Base-by-base conservation (phyloP, 2,797 vertebrate genomes). In the Synanceia verrucosa region DNA sequence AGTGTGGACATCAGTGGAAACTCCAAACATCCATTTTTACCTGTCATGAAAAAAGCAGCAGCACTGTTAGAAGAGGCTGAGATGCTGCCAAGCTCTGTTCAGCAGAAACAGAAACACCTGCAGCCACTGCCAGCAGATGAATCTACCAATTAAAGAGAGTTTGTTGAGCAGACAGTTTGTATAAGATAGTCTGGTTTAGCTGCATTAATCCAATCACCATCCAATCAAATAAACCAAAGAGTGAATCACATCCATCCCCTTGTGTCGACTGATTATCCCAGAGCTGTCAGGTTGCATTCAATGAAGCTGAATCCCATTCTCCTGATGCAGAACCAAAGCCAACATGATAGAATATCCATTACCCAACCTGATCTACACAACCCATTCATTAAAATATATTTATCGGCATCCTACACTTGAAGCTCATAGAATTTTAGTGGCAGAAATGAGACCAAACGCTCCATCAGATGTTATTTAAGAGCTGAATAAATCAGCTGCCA, bases 181-280 rank as follows among this genome's bases (percentile, higher is more conserved):
- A 39, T 3, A n/a, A 39, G 19, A 28, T 26, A 6, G 44, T 44
- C 46, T 13, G 34, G 14, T 41, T 69, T 23, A 70, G 29, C 56
- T 29, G 34, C 46, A 55, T 67, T 29, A 67, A 28, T 70, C 28
- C 56, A 58, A 53, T 58, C n/a, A 57, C 65, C 37, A 47, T 39
- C 29, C 57, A 16, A 7, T 46, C 37, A 39, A 26, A 18, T 24
- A 12, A 18, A 56, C n/a, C 1, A 39, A 12, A 39, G 19, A 12
- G 37, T n/a, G 9, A 26, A 21, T 67, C 13, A 11, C 41, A 70
- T 24, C 8, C 19, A 51, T 53, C 14, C 24, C 21, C 21, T 43
- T 5, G 9, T 6, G n/a, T 29, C 51, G 16, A 13, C 16, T 23
- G 52, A 57, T 44, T 34, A 23, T 14, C 47, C 5, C n/a, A 34